phyloP scores from a whole-genome alignment of 1,140 invertebrate genomes.

The Nasonia giraulti region DNA sequence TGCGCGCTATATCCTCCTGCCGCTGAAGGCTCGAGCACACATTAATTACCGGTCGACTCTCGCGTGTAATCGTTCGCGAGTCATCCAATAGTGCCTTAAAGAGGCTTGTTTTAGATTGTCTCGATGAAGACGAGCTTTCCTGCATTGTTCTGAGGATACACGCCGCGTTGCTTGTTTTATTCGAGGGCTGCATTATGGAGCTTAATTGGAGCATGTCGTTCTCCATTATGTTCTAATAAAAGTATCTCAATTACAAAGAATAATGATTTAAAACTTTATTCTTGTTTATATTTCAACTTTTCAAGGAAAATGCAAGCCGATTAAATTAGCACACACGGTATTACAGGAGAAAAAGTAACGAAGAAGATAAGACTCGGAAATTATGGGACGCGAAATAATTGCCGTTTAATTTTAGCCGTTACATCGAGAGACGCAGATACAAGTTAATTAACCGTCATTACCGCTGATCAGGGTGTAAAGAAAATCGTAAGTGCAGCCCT shows the following conservation, averaged over 20 bases:
- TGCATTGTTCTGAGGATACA: too few species aligned
- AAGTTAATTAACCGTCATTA: conserved; percentile 20
- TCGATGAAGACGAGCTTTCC: not conserved
- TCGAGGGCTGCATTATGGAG: not conserved
- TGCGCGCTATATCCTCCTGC: not conserved
- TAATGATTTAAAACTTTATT: not conserved
- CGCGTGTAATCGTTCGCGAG: conserved; percentile 11
- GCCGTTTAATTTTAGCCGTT: not conserved
- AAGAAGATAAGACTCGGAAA: not conserved
- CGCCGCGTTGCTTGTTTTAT: not conserved
- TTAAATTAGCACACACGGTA: not conserved
- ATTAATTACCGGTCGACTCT: conserved; percentile 11
- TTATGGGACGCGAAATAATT: not conserved
- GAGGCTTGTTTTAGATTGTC: not conserved
- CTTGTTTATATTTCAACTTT: not conserved
- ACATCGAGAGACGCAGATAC: not conserved
- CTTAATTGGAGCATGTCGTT: too few species aligned
- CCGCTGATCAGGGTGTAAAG: not conserved
- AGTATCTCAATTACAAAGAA: too few species aligned
- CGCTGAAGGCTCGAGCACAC: not conserved
- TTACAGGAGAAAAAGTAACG: not conserved
- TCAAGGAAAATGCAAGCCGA: too few species aligned
- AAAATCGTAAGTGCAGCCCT: not conserved
- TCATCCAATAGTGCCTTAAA: not conserved
- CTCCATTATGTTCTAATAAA: not conserved